Evolutionary conservation across 2,797 vertebrate genomes (phyloP), one percentile per base, ranked within the genome.

Genomic region (Lutjanus campechanus): DNA sequence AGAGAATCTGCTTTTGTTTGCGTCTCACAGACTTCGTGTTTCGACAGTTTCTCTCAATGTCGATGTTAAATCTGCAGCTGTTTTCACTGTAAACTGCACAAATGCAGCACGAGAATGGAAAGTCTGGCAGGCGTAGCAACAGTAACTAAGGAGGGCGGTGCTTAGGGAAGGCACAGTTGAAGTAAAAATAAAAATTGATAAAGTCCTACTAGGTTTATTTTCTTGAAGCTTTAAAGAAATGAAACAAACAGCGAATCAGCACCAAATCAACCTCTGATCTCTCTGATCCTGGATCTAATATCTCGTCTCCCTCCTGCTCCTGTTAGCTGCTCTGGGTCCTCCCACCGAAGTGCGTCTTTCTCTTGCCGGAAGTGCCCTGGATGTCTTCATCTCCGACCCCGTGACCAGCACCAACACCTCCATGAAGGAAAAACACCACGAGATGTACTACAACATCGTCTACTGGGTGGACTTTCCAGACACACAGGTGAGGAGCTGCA

Each of bases 281-380:
- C 5, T 36, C 20, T 12, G 4, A 29, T 29, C 25, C 6, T 40
- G 16, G 3, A 11, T 1, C 16, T 69, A n/a, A 61, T 49, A 1
- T 56, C 22, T 25, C 12, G 3, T 60, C 17, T 66, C 22, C 73
- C 44, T 66, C n/a, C 25, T 12, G 3, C 44, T 50, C 55, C 12
- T 65, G 16, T 47, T 29, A 95, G 95, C 94, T 64, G 12, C 3
- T 5, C 1, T 96, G 55, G 95, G 95, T 19, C 94, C 95, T n/a
- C 95, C 95, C 0, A 72, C 82, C 66, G 83, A 49, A 22, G 84
- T 95, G 15, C 6, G 41, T 0, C 81, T 95, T 3, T 51, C 40
- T 12, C 60, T 70, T 17, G 77, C 80, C 6, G 86, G 72, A 7
- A 66, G 60, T 1, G 53, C 61, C 41, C 77, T 96, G 62, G 89